These are phyloP conservation scores for Phaethornis superciliosus DNA, from an alignment of 2,113 vertebrate species.

Conservation along the genomic window DNA sequence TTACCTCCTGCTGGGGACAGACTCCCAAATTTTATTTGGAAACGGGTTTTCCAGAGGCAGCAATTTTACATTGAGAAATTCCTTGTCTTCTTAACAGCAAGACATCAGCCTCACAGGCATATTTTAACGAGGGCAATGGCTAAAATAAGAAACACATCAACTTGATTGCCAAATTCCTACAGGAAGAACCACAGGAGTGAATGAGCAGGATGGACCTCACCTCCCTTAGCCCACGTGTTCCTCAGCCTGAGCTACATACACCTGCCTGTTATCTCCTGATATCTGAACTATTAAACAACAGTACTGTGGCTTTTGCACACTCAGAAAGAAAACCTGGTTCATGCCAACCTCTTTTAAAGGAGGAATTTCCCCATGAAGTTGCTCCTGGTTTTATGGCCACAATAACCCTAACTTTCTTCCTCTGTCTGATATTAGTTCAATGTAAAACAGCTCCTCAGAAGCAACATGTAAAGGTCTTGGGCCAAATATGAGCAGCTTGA, in stretches of 20 bases:
- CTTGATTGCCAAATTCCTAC: background rate
- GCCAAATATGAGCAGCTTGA: background rate
- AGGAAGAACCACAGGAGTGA: background rate
- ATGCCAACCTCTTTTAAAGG: background rate
- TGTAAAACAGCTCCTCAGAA: background rate
- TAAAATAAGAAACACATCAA: background rate
- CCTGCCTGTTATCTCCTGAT: background rate
- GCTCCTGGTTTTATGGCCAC: background rate
- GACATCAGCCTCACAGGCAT: background rate
- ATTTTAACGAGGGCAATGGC: background rate
- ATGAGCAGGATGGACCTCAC: background rate
- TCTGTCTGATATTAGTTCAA: background rate
- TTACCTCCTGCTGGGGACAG: background rate
- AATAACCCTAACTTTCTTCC: background rate
- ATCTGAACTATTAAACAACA: background rate
- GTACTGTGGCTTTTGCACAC: background rate
- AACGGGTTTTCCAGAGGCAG: background rate
- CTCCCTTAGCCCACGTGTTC: background rate
- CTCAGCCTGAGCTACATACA: background rate
- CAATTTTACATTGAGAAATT: background rate
- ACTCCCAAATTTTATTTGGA: background rate
- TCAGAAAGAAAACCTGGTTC: background rate
- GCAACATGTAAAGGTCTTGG: background rate
- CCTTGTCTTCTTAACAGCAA: background rate
- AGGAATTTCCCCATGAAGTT: background rate